phyloP scores from a whole-genome alignment of 2,797 vertebrate genomes.

The Anabacerthia variegaticeps region DNA sequence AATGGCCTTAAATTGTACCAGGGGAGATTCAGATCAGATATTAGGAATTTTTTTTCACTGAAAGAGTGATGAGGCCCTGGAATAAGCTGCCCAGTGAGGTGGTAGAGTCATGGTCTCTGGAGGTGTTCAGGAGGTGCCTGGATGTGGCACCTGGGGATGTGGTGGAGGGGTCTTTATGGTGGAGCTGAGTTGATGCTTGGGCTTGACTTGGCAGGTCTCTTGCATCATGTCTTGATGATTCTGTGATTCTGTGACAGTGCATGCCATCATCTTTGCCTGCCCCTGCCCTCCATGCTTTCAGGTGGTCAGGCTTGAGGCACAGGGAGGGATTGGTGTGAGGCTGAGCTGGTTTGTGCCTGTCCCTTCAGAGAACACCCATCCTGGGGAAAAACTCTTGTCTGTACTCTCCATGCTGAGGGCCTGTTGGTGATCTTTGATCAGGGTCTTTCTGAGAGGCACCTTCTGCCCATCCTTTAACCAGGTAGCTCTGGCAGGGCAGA shows the following conservation, averaged over 20 bases:
- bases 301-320: not conserved
- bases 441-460: not conserved
- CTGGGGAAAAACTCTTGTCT: not conserved
- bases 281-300: not conserved
- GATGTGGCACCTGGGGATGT: not conserved
- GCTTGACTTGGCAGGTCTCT: not conserved
- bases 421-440: not conserved
- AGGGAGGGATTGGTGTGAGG: not conserved
- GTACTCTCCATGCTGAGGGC: fast-evolving
- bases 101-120: not conserved
- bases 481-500: not conserved
- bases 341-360: not conserved
- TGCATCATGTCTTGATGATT: not conserved
- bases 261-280: not conserved
- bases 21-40: not conserved
- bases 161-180: not conserved
- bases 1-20: not conserved
- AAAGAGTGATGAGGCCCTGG: not conserved
- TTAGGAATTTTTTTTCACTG: not conserved
- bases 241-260: not conserved
- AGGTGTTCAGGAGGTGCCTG: not conserved
- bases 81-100: not conserved
- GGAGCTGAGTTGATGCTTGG: not conserved
- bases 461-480: not conserved
- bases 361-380: not conserved